Conservation (phyloP, 2,888 invertebrate genomes). For the Lagria hirta region DNA sequence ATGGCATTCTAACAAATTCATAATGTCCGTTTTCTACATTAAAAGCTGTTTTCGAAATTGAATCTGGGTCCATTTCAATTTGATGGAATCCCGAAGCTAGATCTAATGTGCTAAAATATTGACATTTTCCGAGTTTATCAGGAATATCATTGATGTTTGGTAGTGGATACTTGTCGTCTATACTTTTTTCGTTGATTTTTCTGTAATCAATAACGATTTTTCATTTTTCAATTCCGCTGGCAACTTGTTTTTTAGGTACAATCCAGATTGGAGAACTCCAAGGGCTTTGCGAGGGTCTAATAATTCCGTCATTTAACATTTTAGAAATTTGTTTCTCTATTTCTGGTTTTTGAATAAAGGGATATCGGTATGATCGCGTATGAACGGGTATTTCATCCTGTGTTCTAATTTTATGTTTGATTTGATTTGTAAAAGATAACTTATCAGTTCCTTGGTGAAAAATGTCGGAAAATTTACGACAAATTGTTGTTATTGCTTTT, state of each 20-base stretch:
- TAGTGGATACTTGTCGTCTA: constrained; percentile 29
- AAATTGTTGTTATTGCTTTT: no score
- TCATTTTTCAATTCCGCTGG: constrained; percentile 30
- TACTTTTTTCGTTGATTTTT: constrained; percentile 28
- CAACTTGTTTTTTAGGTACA: constrained; percentile 26
- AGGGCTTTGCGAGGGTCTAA: constrained; percentile 13
- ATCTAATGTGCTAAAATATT: constrained; percentile 29
- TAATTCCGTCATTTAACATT: constrained; percentile 25
- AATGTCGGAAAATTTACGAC: no score
- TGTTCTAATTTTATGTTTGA: constrained; percentile 30
- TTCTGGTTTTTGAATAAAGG: constrained; percentile 25
- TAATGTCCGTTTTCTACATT: constrained; percentile 25
- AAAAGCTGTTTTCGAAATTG: constrained; percentile 29
- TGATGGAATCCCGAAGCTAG: constrained; percentile 29
- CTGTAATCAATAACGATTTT: constrained; percentile 29
- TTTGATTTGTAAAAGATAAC: constrained; percentile 23
- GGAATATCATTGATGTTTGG: constrained; percentile 29
- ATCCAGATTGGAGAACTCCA: constrained; percentile 11
- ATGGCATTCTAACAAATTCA: constrained; percentile 33
- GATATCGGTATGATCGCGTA: constrained; percentile 28
- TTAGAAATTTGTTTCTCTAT: constrained; percentile 26
- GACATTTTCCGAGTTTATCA: constrained; percentile 24
- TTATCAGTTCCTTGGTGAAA: no score
- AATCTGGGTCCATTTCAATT: constrained; percentile 25
- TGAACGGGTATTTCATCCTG: constrained; percentile 24